Evolutionary conservation across 2,888 invertebrate genomes (phyloP).

Genomic region (Cosmorhoe ocellata): DNA sequence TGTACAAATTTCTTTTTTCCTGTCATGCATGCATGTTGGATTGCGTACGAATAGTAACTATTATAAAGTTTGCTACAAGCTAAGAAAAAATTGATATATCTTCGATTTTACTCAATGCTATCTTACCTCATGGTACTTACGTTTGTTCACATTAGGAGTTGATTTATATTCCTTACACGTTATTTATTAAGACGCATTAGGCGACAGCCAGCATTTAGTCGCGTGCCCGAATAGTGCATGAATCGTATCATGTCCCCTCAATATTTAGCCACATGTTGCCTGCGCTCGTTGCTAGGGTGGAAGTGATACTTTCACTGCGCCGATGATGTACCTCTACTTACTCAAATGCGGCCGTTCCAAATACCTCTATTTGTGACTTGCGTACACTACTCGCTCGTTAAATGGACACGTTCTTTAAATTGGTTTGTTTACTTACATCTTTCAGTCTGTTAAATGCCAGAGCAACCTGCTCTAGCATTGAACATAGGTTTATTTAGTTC

Average conservation of each 20-base stretch:
- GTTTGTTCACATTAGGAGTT: slow-evolving; percentile 12
- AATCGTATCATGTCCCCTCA: slow-evolving; percentile 38
- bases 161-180: slow-evolving; percentile 25
- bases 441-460: slow-evolving; percentile 52
- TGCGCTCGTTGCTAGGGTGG: slow-evolving; percentile 42
- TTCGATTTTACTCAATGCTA: neutral
- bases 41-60: too few species aligned
- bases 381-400: slow-evolving; percentile 37
- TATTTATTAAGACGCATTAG: slow-evolving; percentile 29
- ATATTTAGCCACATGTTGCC: slow-evolving; percentile 46
- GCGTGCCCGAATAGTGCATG: slow-evolving; percentile 42
- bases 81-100: neutral
- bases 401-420: slow-evolving; percentile 54
- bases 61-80: too few species aligned
- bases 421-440: slow-evolving; percentile 61
- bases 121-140: neutral
- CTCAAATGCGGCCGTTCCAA: slow-evolving; percentile 27
- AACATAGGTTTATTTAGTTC: slow-evolving; percentile 58
- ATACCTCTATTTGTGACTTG: slow-evolving; percentile 28
- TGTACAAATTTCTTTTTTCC: slow-evolving; percentile 13
- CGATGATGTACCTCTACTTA: slow-evolving; percentile 25
- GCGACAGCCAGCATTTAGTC: slow-evolving; percentile 35
- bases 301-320: slow-evolving; percentile 36
- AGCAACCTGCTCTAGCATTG: slow-evolving; percentile 46
- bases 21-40: too few species aligned